phyloP scores from a whole-genome alignment of 2,888 invertebrate species.

The Hipparchia sbordonii region DNA sequence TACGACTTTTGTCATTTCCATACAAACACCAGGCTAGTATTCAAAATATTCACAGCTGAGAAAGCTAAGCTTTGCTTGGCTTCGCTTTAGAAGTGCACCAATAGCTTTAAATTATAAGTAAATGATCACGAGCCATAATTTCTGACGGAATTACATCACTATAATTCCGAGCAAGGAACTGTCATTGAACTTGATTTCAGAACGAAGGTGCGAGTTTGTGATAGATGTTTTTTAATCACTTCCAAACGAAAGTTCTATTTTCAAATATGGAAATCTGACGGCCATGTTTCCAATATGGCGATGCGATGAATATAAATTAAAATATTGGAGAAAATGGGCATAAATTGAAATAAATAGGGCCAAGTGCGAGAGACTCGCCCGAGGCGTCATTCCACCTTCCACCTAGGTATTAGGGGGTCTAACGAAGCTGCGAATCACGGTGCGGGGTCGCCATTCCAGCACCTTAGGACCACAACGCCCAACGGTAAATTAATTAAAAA shows the following conservation, averaged over 20 bases:
- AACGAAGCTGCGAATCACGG: too few relatives aligned
- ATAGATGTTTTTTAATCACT: background rate
- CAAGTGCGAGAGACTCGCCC: too few relatives aligned
- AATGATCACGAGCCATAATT: conserved; percentile 28
- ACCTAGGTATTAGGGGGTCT: too few relatives aligned
- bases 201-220: conserved; percentile 25
- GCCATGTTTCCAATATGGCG: background rate
- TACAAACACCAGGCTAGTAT: too few relatives aligned
- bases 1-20: too few relatives aligned
- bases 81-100: conserved; percentile 10
- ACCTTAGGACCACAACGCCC: too few relatives aligned
- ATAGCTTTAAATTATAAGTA: conserved; percentile 22
- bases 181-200: conserved; percentile 66
- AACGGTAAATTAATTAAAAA: too few relatives aligned
- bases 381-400: too few relatives aligned
- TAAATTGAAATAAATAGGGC: too few relatives aligned
- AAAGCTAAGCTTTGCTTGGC: background rate
- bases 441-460: too few relatives aligned
- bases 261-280: conserved; percentile 27
- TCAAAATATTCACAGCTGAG: background rate
- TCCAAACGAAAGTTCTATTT: conserved; percentile 16
- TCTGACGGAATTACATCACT: conserved; percentile 39
- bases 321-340: too few relatives aligned
- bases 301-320: background rate
- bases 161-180: conserved; percentile 34